A percentile compares a stretch with the other conserved stretches of the same genome.
phyloP scores from a whole-genome alignment of 2,888 invertebrate genomes.

The Protophormia terraenovae region DNA sequence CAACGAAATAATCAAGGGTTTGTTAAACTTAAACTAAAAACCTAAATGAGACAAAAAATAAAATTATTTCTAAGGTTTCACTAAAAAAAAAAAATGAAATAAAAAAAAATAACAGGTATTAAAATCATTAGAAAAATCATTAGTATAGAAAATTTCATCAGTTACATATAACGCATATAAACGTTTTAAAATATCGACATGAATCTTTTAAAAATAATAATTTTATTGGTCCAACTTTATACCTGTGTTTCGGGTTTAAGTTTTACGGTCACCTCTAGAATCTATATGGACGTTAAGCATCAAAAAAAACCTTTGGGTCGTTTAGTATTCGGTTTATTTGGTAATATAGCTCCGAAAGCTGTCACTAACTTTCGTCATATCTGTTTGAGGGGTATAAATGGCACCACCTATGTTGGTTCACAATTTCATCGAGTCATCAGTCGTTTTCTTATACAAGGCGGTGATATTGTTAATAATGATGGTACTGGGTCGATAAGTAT shows the following conservation, averaged over 20 bases:
- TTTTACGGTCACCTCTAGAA: constrained; percentile 82
- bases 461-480: constrained; percentile 89
- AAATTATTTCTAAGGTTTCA: constrained; percentile 51
- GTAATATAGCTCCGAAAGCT: constrained; percentile 91
- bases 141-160: constrained; percentile 40
- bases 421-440: constrained; percentile 93
- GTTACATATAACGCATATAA: background rate
- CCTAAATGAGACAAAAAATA: background rate
- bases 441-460: constrained; percentile 96
- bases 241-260: constrained; percentile 72
- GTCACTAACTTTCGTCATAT: constrained; percentile 93
- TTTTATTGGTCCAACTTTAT: constrained; percentile 61
- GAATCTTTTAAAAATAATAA: constrained; percentile 66
- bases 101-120: constrained; percentile 37
- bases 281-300: constrained; percentile 90
- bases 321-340: constrained; percentile 91
- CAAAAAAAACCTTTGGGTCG: constrained; percentile 88
- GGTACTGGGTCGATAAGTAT: constrained; percentile 93
- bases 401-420: constrained; percentile 89
- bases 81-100: background rate
- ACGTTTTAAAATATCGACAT: constrained; percentile 52
- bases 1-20: constrained; percentile 45
- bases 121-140: constrained; percentile 37
- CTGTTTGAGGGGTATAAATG: constrained; percentile 88
- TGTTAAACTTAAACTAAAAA: constrained; percentile 42